Evolutionary conservation across 2,113 vertebrate genomes (phyloP).

Genomic region (Campylomormyrus numenius): DNA sequence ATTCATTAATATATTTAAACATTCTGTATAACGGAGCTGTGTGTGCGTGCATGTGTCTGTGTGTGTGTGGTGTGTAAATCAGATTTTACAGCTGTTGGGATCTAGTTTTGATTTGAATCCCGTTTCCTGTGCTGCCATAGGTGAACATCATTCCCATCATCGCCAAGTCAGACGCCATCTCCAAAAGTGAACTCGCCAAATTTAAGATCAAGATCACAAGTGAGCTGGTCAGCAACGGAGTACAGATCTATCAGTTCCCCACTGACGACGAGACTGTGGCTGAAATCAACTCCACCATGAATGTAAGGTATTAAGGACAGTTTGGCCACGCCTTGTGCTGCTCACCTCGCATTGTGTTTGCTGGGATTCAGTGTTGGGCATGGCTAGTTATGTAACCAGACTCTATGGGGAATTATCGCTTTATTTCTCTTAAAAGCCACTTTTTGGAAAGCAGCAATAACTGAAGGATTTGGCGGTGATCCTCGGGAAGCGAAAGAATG

Average conservation of each 20-base stretch:
- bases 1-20: neutral
- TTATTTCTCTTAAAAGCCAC: neutral
- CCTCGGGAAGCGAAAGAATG: no score
- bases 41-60: neutral
- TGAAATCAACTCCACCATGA: constrained; percentile 70
- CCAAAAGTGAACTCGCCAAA: constrained; percentile 71
- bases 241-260: constrained; percentile 79
- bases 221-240: constrained; percentile 67
- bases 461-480: neutral
- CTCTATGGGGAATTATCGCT: neutral
- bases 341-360: neutral
- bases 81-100: neutral
- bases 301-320: constrained; percentile 56
- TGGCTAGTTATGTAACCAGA: neutral
- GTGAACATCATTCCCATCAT: constrained; percentile 83
- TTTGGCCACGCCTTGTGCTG: accelerated
- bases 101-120: neutral
- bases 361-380: neutral
- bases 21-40: neutral
- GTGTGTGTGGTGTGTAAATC: neutral
- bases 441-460: neutral
- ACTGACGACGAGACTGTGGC: constrained; percentile 70
- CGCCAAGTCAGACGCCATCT: constrained; percentile 76
- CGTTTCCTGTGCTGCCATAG: constrained; percentile 38
- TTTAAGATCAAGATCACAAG: constrained; percentile 78